Evolutionary conservation across 2,797 vertebrate species (phyloP), one percentile per base, ranked within the genome.

Genomic region (Falco peregrinus): DNA sequence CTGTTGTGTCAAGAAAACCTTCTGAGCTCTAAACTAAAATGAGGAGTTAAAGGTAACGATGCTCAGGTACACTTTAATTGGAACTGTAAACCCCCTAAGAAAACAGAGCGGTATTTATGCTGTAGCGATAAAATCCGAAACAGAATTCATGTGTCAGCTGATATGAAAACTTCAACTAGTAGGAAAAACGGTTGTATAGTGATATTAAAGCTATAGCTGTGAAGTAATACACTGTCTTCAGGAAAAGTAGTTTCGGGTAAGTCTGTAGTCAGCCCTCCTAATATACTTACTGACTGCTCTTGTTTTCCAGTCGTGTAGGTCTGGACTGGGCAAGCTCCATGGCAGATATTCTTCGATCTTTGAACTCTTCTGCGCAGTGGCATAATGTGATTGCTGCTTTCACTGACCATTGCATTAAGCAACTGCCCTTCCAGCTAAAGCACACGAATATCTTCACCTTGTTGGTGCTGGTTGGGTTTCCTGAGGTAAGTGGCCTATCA

Each of bases 261-360:
- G 64, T 17, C 1, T 81, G 76, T 57, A 71, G 59, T 5, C 56
- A 89, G 84, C 64, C 48, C 56, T 83, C 11, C 96, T 97, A 22
- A 96, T 5, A 5, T 82, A 77, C 39, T 39, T 39, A 39, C 39
- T 39, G 45, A 37, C 59, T 77, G 76, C 76, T 65, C 21, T 97
- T 97, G 92, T 70, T 84, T 97, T 98, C 50, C 97, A 99, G 99
- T 84, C 99, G 99, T 17, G 99, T 99, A 3, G 99, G 99, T 60
- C 97, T 99, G 97, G 99, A 99, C 96, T 99, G 99, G 99, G 99
- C 99, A 0, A 99, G 99, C 97, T 99, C 99, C 22, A 99, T 99
- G 97, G 99, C 99, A 2, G 99, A 99, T 95, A 99, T 99, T 93
- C 98, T 99, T 13, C 98, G 99, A 26, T 98, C 99, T 24, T 98